Evolutionary conservation across 2,113 vertebrate species (phyloP), one percentile per base, ranked within the genome.

Genomic region (Amblyopsis rosae): DNA sequence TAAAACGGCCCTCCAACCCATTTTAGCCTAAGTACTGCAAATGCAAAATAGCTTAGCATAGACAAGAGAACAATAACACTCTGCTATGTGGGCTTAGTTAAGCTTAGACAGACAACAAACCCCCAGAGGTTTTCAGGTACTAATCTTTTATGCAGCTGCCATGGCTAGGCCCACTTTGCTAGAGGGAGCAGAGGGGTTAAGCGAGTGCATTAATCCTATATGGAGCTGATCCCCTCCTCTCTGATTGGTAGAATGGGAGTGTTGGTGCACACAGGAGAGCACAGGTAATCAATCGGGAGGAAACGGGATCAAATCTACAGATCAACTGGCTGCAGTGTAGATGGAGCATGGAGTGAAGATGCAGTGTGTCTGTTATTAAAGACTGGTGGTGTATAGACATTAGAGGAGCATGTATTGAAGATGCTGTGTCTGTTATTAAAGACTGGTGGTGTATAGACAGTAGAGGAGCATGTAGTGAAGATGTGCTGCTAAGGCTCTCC

Each of bases 1-100:
- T 88, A 82, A 90, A 89, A 85, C 74, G 81, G 74, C 88, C 85
- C 86, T 78, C 79, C 12, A 84, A 90, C 85, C 70, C 86, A 86
- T 77, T 67, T 77, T 67, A 76, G 70, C 77, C 87, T 90, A 88
- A 88, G 73, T 67, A 73, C 79, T 65, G 50, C 26, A 66, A 84
- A 90, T 77, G 69, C 85, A 63, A 82, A 67, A 56, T 63, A 67
- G 80, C 77, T 87, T 82, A 85, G 72, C 59, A 53, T 73, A 70
- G 16, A 69, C 53, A 47, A 66, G 60, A 50, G 72, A 76, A 86
- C 84, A 87, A 88, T 87, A 75, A 81, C 51, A 59, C 17, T 32
- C 17, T 3, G 60, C 71, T 80, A 82, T 81, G 79, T 78, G 58
- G 61, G 86, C 84, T 85, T 75, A 67, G 84, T 82, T 73, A 73